phyloP scores from a whole-genome alignment of 2,113 vertebrate species.

The Notothenia coriiceps region DNA sequence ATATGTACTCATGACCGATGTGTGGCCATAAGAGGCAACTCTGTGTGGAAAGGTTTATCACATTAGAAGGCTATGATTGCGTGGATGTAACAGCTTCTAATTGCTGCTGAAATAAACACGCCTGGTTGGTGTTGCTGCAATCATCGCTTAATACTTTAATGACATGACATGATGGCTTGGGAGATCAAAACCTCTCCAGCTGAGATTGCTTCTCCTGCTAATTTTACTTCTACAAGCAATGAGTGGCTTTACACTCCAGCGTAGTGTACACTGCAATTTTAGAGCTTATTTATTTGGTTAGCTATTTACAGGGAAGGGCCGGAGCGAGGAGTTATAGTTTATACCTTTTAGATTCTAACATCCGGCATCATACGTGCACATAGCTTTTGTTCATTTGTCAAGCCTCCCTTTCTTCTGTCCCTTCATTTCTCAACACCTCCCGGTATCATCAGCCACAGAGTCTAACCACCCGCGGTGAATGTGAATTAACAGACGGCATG shows the following conservation, averaged over 20 bases:
- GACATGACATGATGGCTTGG: slow-evolving; percentile 57
- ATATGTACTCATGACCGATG: slow-evolving; percentile 40
- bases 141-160: slow-evolving; percentile 74
- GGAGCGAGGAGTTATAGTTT: slow-evolving; percentile 15
- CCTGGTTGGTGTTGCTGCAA: slow-evolving; percentile 56
- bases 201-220: slow-evolving; percentile 57
- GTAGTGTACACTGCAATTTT: slow-evolving; percentile 24
- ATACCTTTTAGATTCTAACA: slow-evolving; percentile 52
- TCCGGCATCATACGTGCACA: slow-evolving; percentile 41
- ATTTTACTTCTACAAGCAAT: slow-evolving; percentile 58
- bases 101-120: slow-evolving; percentile 57
- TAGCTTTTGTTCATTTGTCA: slow-evolving; percentile 59
- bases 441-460: slow-evolving; percentile 70
- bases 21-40: slow-evolving; percentile 23
- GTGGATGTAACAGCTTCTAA: slow-evolving; percentile 50
- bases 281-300: background rate
- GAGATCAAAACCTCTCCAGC: slow-evolving; percentile 63
- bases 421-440: slow-evolving; percentile 68
- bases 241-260: slow-evolving; percentile 34
- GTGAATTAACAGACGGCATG: slow-evolving; percentile 82
- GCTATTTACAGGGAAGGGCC: slow-evolving; percentile 25
- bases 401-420: slow-evolving; percentile 39
- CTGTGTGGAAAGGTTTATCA: slow-evolving; percentile 49
- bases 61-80: slow-evolving; percentile 34
- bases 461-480: slow-evolving; percentile 73